A percentile compares a stretch with the other conserved stretches of the same genome.
phyloP scores from a whole-genome alignment of 1,140 invertebrate genomes.

The Asobara japonica region DNA sequence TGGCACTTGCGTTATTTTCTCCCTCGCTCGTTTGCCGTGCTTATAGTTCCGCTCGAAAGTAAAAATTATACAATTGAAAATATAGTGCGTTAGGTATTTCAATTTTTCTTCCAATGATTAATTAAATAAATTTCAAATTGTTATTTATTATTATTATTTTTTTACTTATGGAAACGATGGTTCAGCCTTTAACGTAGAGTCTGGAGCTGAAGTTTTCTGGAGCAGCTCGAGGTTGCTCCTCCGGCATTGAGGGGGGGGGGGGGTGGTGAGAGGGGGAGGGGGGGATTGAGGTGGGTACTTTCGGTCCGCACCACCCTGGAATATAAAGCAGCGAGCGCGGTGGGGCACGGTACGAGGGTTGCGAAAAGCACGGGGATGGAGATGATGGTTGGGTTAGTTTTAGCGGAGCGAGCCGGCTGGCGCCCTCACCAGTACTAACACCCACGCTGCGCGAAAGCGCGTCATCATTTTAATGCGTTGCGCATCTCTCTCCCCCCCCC shows the following conservation, averaged over 20 bases:
- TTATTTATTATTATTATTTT: too few species aligned
- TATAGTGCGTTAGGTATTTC: not conserved
- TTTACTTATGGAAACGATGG: not conserved
- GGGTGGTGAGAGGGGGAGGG: not conserved
- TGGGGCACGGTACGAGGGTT: not conserved
- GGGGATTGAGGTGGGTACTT: slow-evolving; percentile 14
- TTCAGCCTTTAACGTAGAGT: slow-evolving; percentile 5
- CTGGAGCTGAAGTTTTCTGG: slow-evolving; percentile 7
- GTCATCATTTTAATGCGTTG: slow-evolving; percentile 54
- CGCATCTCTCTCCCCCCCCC: slow-evolving; percentile 50
- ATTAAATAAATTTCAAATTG: too few species aligned
- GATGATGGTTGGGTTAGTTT: slow-evolving; percentile 51
- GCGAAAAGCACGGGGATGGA: slow-evolving; percentile 1
- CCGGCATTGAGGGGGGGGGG: not conserved
- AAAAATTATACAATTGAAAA: not conserved
- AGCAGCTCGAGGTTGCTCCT: not conserved
- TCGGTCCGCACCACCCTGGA: slow-evolving; percentile 19
- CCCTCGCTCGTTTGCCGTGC: too few species aligned
- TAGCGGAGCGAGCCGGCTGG: slow-evolving; percentile 60
- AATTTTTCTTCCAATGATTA: not conserved
- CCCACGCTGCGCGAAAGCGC: slow-evolving; percentile 60
- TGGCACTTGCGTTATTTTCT: too few species aligned
- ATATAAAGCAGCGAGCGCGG: slow-evolving; percentile 19
- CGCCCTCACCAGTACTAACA: slow-evolving; percentile 65
- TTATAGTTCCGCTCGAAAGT: too few species aligned